These are phyloP conservation scores for Parelbella ahira DNA, from an alignment of 2,888 invertebrate species.

Conservation along the genomic window DNA sequence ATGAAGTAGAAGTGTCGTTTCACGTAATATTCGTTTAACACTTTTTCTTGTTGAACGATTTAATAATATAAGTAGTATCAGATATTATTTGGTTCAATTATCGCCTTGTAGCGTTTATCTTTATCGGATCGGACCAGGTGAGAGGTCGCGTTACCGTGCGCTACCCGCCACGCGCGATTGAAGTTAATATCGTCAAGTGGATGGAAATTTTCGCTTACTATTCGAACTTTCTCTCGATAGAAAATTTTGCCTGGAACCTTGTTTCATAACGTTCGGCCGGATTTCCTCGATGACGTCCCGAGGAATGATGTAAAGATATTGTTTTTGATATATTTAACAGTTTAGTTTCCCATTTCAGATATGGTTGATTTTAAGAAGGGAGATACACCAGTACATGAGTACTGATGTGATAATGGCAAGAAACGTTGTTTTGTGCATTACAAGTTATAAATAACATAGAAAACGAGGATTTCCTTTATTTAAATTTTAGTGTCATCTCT, in stretches of 20 bases:
- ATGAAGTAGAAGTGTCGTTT: no score
- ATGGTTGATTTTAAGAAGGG: no score
- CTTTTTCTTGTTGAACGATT: no score
- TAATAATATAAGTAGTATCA: no score
- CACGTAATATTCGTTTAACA: no score
- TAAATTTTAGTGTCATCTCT: no score
- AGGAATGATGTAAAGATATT: slow-evolving; percentile 7
- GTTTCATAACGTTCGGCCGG: slow-evolving; percentile 28
- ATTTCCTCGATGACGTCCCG: slow-evolving; percentile 18
- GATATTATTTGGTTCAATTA: slow-evolving; percentile 34
- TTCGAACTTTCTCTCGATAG: slow-evolving; percentile 47
- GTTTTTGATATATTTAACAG: no score
- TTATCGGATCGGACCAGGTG: slow-evolving; percentile 34
- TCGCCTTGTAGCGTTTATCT: slow-evolving; percentile 37
- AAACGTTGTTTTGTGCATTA: no score
- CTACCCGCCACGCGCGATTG: slow-evolving; percentile 41
- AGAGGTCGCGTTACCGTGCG: slow-evolving; percentile 39
- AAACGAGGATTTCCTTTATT: no score
- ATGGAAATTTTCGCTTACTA: slow-evolving; percentile 42
- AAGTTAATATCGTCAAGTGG: slow-evolving; percentile 37
- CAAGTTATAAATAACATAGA: no score
- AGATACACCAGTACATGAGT: no score
- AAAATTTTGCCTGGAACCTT: slow-evolving; percentile 34
- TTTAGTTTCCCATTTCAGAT: slow-evolving; percentile 4
- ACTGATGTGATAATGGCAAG: no score